Conservation (phyloP, 2,113 vertebrate species). For the Myotis brandtii region DNA sequence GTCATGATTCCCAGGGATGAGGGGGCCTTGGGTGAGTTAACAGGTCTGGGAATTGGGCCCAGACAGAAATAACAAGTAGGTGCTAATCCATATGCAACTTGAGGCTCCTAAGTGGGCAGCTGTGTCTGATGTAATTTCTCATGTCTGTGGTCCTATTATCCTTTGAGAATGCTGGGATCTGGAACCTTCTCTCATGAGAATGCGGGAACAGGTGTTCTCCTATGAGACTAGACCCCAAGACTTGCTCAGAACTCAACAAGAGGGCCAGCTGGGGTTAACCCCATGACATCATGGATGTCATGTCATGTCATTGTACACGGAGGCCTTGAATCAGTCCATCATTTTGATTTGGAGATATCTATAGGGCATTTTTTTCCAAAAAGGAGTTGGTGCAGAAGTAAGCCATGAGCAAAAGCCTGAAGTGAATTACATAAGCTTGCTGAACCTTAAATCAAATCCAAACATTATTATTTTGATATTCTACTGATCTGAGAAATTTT, state of each 20-base stretch:
- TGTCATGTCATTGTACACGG: background rate
- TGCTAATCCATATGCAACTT: background rate
- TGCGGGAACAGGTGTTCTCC: background rate
- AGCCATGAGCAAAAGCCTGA: background rate
- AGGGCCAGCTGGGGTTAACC: background rate
- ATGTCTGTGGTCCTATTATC: background rate
- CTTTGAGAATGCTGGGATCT: background rate
- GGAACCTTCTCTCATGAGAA: background rate
- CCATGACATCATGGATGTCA: background rate
- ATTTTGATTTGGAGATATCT: background rate
- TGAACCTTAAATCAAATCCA: constrained; percentile 26
- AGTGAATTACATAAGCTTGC: background rate
- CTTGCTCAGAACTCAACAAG: background rate
- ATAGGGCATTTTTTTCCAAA: background rate
- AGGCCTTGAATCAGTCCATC: background rate
- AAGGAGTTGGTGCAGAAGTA: background rate
- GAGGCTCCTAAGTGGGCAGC: background rate
- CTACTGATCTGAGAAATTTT: constrained; percentile 27
- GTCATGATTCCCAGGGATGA: background rate
- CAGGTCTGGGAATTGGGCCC: background rate
- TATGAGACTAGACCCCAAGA: background rate
- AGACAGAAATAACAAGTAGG: constrained; percentile 10
- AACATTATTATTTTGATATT: constrained; percentile 51
- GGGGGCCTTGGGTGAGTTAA: background rate
- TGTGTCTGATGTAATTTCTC: constrained; percentile 47